Percentiles rank a stretch among this genome's conserved stretches.
These are phyloP conservation scores for Empis stercorea DNA, from an alignment of 2,888 invertebrate genomes.

Conservation along the genomic window DNA sequence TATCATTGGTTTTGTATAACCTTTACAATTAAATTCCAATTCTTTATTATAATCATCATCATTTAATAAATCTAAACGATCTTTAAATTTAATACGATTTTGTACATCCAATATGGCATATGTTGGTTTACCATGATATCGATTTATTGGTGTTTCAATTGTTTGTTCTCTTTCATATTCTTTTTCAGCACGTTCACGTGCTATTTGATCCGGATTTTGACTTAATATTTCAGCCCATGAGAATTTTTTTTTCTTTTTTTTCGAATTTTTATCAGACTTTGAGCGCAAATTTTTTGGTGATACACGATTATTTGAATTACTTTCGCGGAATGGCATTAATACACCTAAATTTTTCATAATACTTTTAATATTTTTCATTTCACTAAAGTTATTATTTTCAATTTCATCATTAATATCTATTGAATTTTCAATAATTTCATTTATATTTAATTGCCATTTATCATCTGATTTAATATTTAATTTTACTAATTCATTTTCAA, in stretches of 20 bases:
- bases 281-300: conserved; percentile 53
- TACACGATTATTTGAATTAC: conserved; percentile 32
- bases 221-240: conserved; percentile 35
- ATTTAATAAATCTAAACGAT: conserved; percentile 20
- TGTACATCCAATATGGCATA: conserved; percentile 33
- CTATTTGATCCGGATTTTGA: conserved; percentile 37
- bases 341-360: conserved; percentile 26
- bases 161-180: conserved; percentile 33
- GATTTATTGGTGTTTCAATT: conserved; percentile 19
- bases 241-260: conserved; percentile 27
- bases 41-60: conserved; percentile 12
- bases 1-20: conserved; percentile 18
- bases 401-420: conserved; percentile 27
- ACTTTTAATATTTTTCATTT: conserved; percentile 36
- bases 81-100: conserved; percentile 26
- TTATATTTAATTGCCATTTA: conserved; percentile 20
- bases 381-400: conserved; percentile 31
- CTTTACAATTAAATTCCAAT: conserved; percentile 12
- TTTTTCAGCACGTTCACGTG: conserved; percentile 34
- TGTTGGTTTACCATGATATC: conserved; percentile 32
- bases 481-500: conserved; percentile 49
- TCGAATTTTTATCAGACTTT: conserved; percentile 33
- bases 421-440: conserved; percentile 26
- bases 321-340: conserved; percentile 30
- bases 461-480: conserved; percentile 31